Base-by-base conservation (phyloP, 2,797 vertebrate species). In the Echeneis naucrates region DNA sequence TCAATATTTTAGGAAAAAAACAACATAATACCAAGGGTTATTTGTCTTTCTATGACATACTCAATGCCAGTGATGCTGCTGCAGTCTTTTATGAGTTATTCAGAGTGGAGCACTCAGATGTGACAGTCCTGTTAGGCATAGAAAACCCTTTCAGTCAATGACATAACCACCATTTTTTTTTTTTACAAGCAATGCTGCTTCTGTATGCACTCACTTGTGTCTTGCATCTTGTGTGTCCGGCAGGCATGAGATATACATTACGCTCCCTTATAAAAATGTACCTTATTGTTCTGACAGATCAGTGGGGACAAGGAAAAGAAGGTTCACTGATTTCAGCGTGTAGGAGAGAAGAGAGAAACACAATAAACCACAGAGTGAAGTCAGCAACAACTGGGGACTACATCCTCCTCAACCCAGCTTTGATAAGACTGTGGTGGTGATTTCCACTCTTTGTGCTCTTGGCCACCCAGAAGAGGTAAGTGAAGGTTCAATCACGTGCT, bases 401-500 rank as follows among this genome's bases (percentile, higher is more conserved):
- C 55, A 17, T 68, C 50, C 38, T 59, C 61, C 7, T 14, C 50
- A 54, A 30, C 12, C 16, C 33, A 14, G 55, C 38, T 23, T 71
- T 75, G 8, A 42, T 12, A 59, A n/a, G 45, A 62, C 60, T 14
- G 21, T 37, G 50, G 40, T 69, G 76, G 73, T 72, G 55, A 72
- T 77, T 68, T 81, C 53, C 50, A 35, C 65, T 61, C 52, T 66
- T 65, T 63, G 44, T 12, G 40, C 66, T 60, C 33, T 48, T 27
- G 55, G 62, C 78, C 87, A 87, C 75, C 85, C 81, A 56, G 52
- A 68, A 78, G 78, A 80, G 38, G 58, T 30, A 16, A 65, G 23
- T 17, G 66, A 82, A 84, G 80, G 86, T 88, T 88, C 77, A 78
- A 77, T 88, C 88, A 83, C 81, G 60, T 80, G 78, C 53, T 83